Conservation (phyloP, 2,888 invertebrate species). For the Lasioglossum marginatum region DNA sequence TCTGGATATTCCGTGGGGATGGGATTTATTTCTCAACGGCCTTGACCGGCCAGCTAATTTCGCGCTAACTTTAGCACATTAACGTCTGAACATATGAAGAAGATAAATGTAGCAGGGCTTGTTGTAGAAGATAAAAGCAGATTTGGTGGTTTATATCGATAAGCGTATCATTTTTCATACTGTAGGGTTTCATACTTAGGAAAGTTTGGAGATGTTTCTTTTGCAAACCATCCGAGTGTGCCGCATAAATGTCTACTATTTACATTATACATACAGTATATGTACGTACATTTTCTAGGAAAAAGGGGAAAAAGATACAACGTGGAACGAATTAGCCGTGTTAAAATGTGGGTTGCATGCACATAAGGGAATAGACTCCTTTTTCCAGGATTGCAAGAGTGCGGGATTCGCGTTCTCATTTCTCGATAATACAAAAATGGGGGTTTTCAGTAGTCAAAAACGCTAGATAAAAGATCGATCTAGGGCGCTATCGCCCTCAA, state of each 20-base stretch:
- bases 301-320: neutral
- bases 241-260: neutral
- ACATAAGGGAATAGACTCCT: too few species aligned
- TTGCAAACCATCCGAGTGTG: neutral
- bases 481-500: too few species aligned
- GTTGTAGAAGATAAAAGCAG: neutral
- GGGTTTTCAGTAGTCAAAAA: too few species aligned
- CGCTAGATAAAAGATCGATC: too few species aligned
- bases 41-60: conserved; percentile 12
- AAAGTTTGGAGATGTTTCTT: neutral
- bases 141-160: neutral
- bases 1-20: neutral
- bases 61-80: conserved; percentile 14
- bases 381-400: too few species aligned
- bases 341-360: neutral
- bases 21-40: conserved; percentile 10
- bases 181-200: too few species aligned
- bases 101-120: conserved; percentile 7
- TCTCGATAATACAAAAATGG: too few species aligned
- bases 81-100: conserved; percentile 16
- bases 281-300: too few species aligned
- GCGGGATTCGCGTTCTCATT: too few species aligned
- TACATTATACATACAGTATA: neutral
- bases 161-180: neutral
- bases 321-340: neutral